These are phyloP conservation scores for Periplaneta americana DNA, from an alignment of 1,140 invertebrate species.

Conservation along the genomic window DNA sequence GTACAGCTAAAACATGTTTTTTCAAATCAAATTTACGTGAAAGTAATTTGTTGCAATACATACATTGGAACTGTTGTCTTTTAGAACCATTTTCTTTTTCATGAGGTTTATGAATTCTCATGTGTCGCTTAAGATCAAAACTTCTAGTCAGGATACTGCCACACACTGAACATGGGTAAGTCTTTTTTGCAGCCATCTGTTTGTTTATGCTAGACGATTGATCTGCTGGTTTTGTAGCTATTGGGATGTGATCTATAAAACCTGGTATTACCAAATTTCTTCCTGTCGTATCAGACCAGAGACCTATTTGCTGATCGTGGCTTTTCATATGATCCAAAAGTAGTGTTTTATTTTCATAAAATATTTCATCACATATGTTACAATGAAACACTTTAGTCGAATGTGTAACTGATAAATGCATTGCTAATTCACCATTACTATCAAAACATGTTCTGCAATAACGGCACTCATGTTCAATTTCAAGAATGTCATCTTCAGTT, in stretches of 20 bases:
- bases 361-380: constrained; percentile 24
- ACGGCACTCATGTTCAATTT: neutral
- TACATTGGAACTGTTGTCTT: neutral
- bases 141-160: constrained; percentile 6
- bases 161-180: constrained; percentile 12
- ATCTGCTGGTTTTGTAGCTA: neutral
- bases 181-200: neutral
- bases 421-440: neutral
- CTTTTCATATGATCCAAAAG: constrained; percentile 19
- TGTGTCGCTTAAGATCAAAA: constrained; percentile 12
- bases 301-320: constrained; percentile 4
- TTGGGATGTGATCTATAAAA: neutral
- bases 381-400: constrained; percentile 15
- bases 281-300: neutral
- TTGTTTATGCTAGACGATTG: neutral
- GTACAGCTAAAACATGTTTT: neutral
- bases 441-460: neutral
- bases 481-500: neutral
- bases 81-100: neutral
- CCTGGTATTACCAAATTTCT: neutral
- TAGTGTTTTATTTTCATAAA: constrained; percentile 21
- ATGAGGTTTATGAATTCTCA: neutral
- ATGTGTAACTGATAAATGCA: neutral
- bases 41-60: neutral
- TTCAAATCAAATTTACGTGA: neutral